Conservation (phyloP, 2,888 invertebrate species). For the Acleris laterana region DNA sequence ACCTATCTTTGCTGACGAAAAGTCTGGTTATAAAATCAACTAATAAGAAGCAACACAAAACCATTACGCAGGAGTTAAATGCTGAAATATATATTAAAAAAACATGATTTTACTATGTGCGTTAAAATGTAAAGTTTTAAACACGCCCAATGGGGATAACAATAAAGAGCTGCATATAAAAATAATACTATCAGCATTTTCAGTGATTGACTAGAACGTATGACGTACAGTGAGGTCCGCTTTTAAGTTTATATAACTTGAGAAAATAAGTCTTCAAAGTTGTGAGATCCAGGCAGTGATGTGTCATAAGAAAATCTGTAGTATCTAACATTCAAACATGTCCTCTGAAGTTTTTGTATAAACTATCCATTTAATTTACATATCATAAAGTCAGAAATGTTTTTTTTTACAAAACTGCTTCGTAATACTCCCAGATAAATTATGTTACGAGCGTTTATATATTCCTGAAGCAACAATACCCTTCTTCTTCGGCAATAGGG, state of each 20-base stretch:
- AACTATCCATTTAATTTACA: too few species aligned
- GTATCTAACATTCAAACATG: too few species aligned
- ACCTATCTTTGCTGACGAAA: too few species aligned
- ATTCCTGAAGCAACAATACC: too few species aligned
- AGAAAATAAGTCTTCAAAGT: slow-evolving; percentile 6
- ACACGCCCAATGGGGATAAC: slow-evolving; percentile 13
- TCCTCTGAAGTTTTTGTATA: too few species aligned
- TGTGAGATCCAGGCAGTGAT: slow-evolving; percentile 9
- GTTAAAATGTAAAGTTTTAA: slow-evolving; percentile 15
- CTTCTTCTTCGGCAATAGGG: too few species aligned
- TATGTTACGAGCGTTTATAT: too few species aligned
- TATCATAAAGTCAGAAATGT: too few species aligned
- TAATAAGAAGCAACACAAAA: not conserved
- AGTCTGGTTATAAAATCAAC: not conserved
- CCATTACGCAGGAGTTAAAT: not conserved
- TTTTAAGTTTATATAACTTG: not conserved
- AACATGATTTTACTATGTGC: slow-evolving; percentile 1
- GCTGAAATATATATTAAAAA: not conserved
- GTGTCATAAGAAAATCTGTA: slow-evolving; percentile 6
- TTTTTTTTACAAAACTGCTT: too few species aligned
- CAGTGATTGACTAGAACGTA: slow-evolving; percentile 31
- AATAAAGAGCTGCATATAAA: slow-evolving; percentile 26
- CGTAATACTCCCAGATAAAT: too few species aligned
- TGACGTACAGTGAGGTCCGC: slow-evolving; percentile 27
- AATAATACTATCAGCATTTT: slow-evolving; percentile 33